Evolutionary conservation across 2,888 invertebrate genomes (phyloP).

Genomic region (Ecdyonurus torrentis): DNA sequence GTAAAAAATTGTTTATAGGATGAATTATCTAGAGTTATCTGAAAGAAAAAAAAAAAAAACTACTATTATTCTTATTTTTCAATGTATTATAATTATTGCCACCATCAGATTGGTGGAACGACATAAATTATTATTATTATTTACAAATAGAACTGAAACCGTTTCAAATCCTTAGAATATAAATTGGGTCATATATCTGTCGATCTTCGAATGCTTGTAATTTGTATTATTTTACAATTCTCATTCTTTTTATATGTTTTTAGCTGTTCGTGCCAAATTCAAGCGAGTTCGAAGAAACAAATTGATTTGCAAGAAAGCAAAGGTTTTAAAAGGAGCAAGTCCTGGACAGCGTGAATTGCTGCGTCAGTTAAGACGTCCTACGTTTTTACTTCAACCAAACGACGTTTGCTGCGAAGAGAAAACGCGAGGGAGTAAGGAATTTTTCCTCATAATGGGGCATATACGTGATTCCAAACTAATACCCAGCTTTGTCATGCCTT

Average conservation of each 20-base stretch:
- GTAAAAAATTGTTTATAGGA: too few relatives aligned
- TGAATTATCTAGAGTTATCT: too few relatives aligned
- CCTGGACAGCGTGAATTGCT: conserved; percentile 18
- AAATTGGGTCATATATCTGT: too few relatives aligned
- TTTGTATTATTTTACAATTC: too few relatives aligned
- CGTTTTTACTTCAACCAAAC: conserved; percentile 21
- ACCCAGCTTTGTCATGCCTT: conserved; percentile 28
- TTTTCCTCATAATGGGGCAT: conserved; percentile 26
- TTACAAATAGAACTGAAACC: too few relatives aligned
- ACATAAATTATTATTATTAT: too few relatives aligned
- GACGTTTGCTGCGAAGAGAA: conserved; percentile 25
- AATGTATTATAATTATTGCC: too few relatives aligned
- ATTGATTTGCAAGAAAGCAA: conserved; percentile 23
- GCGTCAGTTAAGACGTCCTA: conserved; percentile 20
- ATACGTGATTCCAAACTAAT: conserved; percentile 20
- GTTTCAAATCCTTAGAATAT: too few relatives aligned
- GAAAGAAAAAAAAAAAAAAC: too few relatives aligned
- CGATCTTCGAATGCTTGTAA: too few relatives aligned
- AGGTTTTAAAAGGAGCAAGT: conserved; percentile 21
- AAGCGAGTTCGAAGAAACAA: conserved; percentile 20
- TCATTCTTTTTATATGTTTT: conserved; percentile 6
- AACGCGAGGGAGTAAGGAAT: conserved; percentile 17
- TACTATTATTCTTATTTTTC: too few relatives aligned
- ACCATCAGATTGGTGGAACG: too few relatives aligned
- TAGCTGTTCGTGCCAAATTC: conserved; percentile 25